Percentiles rank a stretch among this genome's conserved stretches.
Evolutionary conservation across 2,888 invertebrate genomes (phyloP).

Genomic region (Diploptera punctata): DNA sequence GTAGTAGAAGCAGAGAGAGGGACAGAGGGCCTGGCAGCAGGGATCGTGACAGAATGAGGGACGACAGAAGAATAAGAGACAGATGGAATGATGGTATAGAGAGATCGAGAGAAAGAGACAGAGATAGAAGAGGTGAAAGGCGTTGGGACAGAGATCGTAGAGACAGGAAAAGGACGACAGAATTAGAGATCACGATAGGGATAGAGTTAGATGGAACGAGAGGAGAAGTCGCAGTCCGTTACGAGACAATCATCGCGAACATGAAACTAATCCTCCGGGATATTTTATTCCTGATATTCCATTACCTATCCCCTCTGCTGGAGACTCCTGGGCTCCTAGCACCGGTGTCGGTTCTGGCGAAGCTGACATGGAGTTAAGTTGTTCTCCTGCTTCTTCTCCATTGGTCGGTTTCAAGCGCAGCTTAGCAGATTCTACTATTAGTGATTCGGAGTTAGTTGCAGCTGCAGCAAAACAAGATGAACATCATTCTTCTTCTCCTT

Average conservation of each 20-base stretch:
- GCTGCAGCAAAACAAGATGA: conserved; percentile 25
- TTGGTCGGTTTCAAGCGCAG: conserved; percentile 55
- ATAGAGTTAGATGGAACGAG: conserved; percentile 20
- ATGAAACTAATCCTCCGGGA: conserved; percentile 9
- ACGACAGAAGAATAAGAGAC: conserved; percentile 11
- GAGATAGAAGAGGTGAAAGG: conserved; percentile 21
- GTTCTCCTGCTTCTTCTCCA: conserved; percentile 48
- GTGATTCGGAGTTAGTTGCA: conserved; percentile 56
- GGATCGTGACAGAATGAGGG: background rate
- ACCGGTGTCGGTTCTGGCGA: conserved; percentile 11
- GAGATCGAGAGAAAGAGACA: conserved; percentile 15
- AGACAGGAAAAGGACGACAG: conserved; percentile 22
- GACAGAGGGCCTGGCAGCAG: conserved; percentile 9
- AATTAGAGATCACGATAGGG: conserved; percentile 22
- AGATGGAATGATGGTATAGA: conserved; percentile 22
- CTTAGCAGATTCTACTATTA: conserved; percentile 62
- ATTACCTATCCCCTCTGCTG: background rate
- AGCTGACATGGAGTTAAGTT: conserved; percentile 27
- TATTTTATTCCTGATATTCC: conserved; percentile 25
- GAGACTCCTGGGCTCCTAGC: conserved; percentile 15
- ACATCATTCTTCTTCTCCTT: background rate
- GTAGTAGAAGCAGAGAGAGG: conserved; percentile 2
- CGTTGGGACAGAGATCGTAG: conserved; percentile 17
- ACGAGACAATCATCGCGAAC: background rate
- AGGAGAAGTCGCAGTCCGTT: conserved; percentile 24